Base-by-base conservation (phyloP, 2,888 invertebrate genomes). In the Melanotus villosus region DNA sequence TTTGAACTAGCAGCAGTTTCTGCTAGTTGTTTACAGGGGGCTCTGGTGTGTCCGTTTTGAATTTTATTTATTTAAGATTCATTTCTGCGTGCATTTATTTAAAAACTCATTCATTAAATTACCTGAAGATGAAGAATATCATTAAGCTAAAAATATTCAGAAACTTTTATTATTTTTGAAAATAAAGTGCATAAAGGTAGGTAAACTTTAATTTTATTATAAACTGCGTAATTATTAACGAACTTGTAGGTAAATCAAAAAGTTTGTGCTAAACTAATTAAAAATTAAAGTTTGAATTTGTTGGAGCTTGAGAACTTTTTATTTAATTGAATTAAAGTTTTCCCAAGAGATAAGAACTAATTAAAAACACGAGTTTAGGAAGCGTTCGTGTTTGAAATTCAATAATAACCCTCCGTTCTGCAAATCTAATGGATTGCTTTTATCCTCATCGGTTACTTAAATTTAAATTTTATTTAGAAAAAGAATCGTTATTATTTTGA, bases 351-450 rank as follows among this genome's bases (percentile, higher is more conserved):
- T 54, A 14, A 54, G 52, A 65, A 65, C 60, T 68, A 68, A 68
- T 68, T 71, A 65, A 71, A 68, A 71, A 65, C 71, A 68, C 59
- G 68, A 68, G 68, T 60, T 68, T 71, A 60, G 59, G 60, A 71
- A 60, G 65, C 58, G 62, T 59, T 23, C 56, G 50, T 45, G 56
- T 57, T 52, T 56, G 65, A 65, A 60, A 56, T 54, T 45, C 57
- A 60, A 64, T 64, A 64, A 64, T 56, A 43, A 45, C 64, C 64
- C 64, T 64, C 56, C 43, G 43, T 30, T 56, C 23, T 32, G 14
- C 43, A 64, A 56, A 64, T 64, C 56, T 64, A 64, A 64, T 64
- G 64, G 64, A 64, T 64, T 64, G 64, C 43, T 64, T 56, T 56
- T 52, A 64, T 56, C 32, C 34, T 32, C 43, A 56, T 64, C 64